Evolutionary conservation across 2,113 vertebrate genomes (phyloP).

Genomic region (Dascyllus trimaculatus): DNA sequence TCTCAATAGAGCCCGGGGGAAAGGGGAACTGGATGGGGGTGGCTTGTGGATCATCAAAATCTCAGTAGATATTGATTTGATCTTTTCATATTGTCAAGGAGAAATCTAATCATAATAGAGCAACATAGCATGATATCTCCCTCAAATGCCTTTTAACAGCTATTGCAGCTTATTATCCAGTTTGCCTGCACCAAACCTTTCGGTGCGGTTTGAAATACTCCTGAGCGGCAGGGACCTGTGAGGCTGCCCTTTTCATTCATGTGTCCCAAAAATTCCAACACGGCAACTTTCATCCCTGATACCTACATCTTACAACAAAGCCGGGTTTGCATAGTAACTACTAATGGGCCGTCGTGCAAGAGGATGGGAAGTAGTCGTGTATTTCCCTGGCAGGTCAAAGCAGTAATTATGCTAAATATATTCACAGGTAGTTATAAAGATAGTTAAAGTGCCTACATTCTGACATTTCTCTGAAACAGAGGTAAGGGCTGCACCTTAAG

Average conservation of each 20-base stretch:
- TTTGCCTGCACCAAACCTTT: conserved; percentile 48
- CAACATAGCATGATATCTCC: conserved; percentile 79
- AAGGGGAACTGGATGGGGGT: conserved; percentile 35
- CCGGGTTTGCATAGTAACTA: conserved; percentile 22
- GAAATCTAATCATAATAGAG: conserved; percentile 82
- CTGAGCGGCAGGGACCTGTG: conserved; percentile 38
- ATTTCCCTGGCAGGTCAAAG: conserved; percentile 61
- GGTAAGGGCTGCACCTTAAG: conserved; percentile 73
- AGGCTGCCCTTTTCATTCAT: conserved; percentile 55
- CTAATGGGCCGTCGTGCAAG: conserved; percentile 26
- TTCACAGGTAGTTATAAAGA: conserved; percentile 69
- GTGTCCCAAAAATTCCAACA: conserved; percentile 46
- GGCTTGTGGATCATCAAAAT: conserved; percentile 80
- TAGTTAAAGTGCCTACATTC: conserved; percentile 64
- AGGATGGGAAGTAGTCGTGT: conserved; percentile 50
- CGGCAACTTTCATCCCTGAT: conserved; percentile 15
- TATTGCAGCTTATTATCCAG: conserved; percentile 73
- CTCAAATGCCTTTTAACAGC: conserved; percentile 75
- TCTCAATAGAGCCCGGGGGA: conserved; percentile 66
- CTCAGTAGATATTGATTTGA: conserved; percentile 84
- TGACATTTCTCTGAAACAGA: conserved; percentile 77
- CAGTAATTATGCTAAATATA: conserved; percentile 66
- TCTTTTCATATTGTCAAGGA: conserved; percentile 84
- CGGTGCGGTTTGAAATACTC: conserved; percentile 31
- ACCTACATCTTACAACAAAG: conserved; percentile 33